Conservation (phyloP, 1,140 invertebrate species). For the Cecropterus lyciades region DNA sequence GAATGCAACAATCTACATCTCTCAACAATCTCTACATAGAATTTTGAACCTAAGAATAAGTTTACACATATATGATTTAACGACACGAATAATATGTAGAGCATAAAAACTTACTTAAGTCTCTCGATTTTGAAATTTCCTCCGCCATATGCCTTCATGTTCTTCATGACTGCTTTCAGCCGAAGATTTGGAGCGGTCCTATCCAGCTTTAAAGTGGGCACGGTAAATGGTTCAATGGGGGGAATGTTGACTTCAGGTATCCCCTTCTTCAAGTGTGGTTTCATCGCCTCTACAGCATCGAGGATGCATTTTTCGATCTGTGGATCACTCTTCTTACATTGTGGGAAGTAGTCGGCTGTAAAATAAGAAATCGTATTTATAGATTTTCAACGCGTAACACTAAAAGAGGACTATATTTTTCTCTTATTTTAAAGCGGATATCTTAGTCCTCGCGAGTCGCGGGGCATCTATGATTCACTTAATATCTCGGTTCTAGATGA, state of each 20-base stretch:
- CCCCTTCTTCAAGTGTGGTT: conserved; percentile 85
- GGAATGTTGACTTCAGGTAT: conserved; percentile 87
- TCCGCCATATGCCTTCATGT: conserved; percentile 86
- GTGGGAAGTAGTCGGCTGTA: conserved; percentile 85
- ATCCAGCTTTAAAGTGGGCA: conserved; percentile 87
- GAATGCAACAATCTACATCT: no score
- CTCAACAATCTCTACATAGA: no score
- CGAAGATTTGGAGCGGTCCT: conserved; percentile 87
- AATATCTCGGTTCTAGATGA: no score
- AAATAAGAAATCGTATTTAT: conserved; percentile 8
- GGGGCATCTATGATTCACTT: no score
- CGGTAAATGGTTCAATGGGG: conserved; percentile 86
- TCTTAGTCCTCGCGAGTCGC: no score
- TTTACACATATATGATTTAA: no score
- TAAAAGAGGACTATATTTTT: no score
- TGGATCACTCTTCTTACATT: conserved; percentile 86
- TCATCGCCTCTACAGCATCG: conserved; percentile 84
- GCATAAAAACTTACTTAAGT: conserved; percentile 84
- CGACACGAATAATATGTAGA: no score
- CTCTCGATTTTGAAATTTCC: conserved; percentile 87
- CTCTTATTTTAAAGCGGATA: no score
- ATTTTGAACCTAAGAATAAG: no score
- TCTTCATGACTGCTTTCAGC: conserved; percentile 87
- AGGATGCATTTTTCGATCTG: conserved; percentile 86
- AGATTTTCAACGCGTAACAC: no score